These are phyloP conservation scores for Paracanthobrama guichenoti DNA, from an alignment of 2,113 vertebrate genomes.

Conservation along the genomic window DNA sequence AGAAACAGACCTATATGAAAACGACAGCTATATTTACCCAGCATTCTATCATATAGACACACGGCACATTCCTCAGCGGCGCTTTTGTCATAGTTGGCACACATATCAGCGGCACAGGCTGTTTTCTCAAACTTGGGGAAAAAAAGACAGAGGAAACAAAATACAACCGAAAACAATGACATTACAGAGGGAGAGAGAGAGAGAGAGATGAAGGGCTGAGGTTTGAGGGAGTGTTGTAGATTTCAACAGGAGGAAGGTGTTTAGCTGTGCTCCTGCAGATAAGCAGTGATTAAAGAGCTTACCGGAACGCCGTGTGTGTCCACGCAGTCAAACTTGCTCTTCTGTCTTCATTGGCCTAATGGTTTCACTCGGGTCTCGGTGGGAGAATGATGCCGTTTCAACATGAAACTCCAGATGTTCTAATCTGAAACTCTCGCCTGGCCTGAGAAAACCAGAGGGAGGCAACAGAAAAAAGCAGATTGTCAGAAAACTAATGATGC, in stretches of 20 bases:
- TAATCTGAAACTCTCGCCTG: constrained; percentile 2
- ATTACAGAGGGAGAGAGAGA: not conserved
- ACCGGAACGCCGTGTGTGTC: not conserved
- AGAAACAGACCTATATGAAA: constrained; percentile 37
- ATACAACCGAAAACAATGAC: constrained; percentile 39
- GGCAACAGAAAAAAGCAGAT: constrained; percentile 19
- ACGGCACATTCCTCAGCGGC: constrained; percentile 33
- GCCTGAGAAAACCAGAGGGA: constrained; percentile 7
- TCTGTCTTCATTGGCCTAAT: constrained; percentile 46
- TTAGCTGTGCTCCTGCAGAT: constrained; percentile 41
- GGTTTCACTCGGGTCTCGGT: constrained; percentile 34
- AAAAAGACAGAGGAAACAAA: constrained; percentile 20
- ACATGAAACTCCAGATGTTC: constrained; percentile 53
- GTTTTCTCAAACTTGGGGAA: constrained; percentile 27
- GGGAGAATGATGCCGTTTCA: constrained; percentile 31
- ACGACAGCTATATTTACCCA: constrained; percentile 54
- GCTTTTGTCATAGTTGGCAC: constrained; percentile 55
- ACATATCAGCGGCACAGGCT: constrained; percentile 43
- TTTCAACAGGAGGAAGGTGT: constrained; percentile 23
- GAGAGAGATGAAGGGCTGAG: not conserved
- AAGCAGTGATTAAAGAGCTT: constrained; percentile 18
- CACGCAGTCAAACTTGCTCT: not conserved
- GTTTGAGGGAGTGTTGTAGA: constrained; percentile 21
- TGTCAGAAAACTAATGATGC: constrained; percentile 47
- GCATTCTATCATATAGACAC: constrained; percentile 57